A percentile compares a stretch with the other conserved stretches of the same genome.
phyloP scores from a whole-genome alignment of 2,113 vertebrate genomes.

The Nothocercus julius region DNA sequence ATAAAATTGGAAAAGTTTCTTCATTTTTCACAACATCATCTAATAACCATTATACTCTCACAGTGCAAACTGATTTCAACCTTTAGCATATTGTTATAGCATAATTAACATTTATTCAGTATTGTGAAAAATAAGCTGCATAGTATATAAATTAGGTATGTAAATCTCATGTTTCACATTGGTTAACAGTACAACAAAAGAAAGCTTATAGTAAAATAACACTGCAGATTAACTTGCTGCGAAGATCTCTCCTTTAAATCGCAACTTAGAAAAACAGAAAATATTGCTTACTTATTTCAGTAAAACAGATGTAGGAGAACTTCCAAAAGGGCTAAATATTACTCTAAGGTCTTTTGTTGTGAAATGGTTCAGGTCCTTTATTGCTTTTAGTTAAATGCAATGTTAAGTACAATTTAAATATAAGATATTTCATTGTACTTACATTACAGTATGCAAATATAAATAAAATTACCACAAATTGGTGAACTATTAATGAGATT shows the following conservation, averaged over 20 bases:
- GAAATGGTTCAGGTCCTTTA: background rate
- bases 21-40: background rate
- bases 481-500: slow-evolving; percentile 72
- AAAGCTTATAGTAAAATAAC: slow-evolving; percentile 19
- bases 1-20: rapidly evolving
- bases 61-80: background rate
- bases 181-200: slow-evolving; percentile 19
- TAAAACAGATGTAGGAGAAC: background rate
- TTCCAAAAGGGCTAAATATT: background rate
- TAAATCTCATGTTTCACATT: slow-evolving; percentile 6
- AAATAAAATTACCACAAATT: slow-evolving; percentile 68
- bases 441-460: slow-evolving; percentile 44
- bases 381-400: background rate
- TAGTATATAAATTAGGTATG: background rate
- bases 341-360: background rate
- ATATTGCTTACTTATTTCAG: background rate
- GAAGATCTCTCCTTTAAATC: background rate
- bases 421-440: background rate
- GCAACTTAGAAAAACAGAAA: slow-evolving; percentile 35
- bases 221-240: background rate
- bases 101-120: slow-evolving; percentile 9
- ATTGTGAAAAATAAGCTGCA: background rate
- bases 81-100: background rate
- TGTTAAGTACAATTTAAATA: slow-evolving; percentile 19
- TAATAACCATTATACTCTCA: background rate